Evolutionary conservation across 2,797 vertebrate genomes (phyloP), one percentile per base, ranked within the genome.

Genomic region (Sparus aurata): DNA sequence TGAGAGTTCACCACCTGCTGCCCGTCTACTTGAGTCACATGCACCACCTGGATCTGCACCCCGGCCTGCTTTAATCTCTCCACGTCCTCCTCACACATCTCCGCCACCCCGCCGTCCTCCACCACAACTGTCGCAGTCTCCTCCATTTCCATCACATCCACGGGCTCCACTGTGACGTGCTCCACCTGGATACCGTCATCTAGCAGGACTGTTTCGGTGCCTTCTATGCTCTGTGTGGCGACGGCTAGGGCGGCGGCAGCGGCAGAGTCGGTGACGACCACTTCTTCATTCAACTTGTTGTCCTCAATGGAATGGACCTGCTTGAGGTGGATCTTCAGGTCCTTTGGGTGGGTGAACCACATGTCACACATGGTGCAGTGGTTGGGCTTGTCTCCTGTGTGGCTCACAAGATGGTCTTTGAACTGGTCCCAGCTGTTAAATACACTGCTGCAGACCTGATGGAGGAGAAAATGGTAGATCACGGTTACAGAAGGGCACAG

Each of bases 361-460:
- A 98, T 89, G 88, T 99, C 98, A 73, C 98, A 99, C 47, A 99
- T 69, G 45, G 98, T 99, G 93, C 98, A 99, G 91, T 99, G 97
- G 90, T 99, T 99, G 74, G 98, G 98, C 83, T 99, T 99, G 82
- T 96, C 97, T 49, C 98, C 98, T 0, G 98, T 99, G 92, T 99
- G 98, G 91, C 97, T 97, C 71, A 98, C 97, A 84, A 99, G 96
- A 72, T 99, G 98, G 89, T 98, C 96, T 93, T 99, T 99, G 75
- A 99, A 99, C 77, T 98, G 97, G 89, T 99, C 98, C 98, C 98
- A 99, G 93, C 97, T 97, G 92, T 98, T 99, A 90, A 99, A 99
- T n/a, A 99, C 96, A 27, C 97, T 98, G 91, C 96, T 97, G 92
- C 98, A 99, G 66, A 99, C 98, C 98, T 99, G 70, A 75, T 16